Conservation (phyloP, 2,797 vertebrate species). For the Acanthiza pusilla region DNA sequence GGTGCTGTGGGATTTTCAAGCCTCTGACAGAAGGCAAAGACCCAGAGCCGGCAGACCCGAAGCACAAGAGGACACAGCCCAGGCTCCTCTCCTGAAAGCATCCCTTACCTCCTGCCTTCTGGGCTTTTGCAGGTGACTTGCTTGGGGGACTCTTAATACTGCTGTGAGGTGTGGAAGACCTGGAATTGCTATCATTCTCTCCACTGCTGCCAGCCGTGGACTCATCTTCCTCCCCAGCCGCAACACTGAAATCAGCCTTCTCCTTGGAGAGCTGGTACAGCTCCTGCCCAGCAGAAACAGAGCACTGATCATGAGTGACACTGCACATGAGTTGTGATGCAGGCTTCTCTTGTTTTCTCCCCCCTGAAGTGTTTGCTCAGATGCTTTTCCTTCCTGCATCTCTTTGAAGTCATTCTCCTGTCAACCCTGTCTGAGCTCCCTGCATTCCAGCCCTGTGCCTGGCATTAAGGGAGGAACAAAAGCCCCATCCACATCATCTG, state of each 20-base stretch:
- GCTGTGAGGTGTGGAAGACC: conserved; percentile 65
- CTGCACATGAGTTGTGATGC: accelerated
- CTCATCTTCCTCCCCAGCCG: conserved; percentile 80
- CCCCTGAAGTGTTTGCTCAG: accelerated
- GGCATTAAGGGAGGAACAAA: background rate
- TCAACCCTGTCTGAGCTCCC: background rate
- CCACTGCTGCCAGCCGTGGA: conserved; percentile 78
- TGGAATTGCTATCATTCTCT: conserved; percentile 83
- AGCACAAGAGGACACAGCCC: background rate
- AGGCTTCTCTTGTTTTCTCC: background rate
- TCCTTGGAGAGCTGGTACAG: conserved; percentile 94
- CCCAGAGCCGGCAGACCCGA: background rate
- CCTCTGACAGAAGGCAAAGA: background rate
- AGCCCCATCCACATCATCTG: background rate
- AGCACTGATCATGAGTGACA: background rate
- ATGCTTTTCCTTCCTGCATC: background rate
- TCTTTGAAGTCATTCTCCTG: background rate
- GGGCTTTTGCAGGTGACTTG: conserved; percentile 62
- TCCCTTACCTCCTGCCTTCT: conserved; percentile 58
- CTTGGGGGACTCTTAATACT: conserved; percentile 17
- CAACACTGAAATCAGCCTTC: conserved; percentile 83
- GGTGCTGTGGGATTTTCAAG: background rate
- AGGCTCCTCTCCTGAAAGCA: background rate
- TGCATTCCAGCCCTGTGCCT: background rate
- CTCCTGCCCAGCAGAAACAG: conserved; percentile 75